A percentile compares a stretch with the other conserved stretches of the same genome.
Evolutionary conservation across 1,140 invertebrate genomes (phyloP).

Genomic region (Campoletis sonorensis): DNA sequence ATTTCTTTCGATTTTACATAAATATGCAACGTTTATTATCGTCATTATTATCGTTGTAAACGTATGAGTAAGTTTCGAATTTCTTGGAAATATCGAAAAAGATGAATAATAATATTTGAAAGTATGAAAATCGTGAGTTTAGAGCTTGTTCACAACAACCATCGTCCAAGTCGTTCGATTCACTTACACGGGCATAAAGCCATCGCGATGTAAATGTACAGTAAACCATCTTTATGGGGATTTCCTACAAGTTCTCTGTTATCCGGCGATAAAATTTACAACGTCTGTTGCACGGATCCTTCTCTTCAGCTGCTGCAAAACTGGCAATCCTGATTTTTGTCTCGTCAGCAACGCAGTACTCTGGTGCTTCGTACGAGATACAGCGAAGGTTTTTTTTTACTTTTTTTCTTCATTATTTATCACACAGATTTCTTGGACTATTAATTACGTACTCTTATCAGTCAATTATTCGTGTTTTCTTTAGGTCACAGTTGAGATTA

Average conservation of each 20-base stretch:
- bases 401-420: no score
- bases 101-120: neutral
- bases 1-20: neutral
- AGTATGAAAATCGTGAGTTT: neutral
- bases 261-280: constrained; percentile 71
- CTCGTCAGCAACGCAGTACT: neutral
- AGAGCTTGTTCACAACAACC: neutral
- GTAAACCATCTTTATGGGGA: constrained; percentile 67
- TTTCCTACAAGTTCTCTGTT: constrained; percentile 67
- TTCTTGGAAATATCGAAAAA: neutral
- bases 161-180: constrained; percentile 59
- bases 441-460: no score
- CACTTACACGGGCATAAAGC: constrained; percentile 56
- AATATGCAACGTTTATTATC: neutral
- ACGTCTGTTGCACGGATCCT: constrained; percentile 56
- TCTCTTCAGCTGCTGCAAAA: constrained; percentile 33
- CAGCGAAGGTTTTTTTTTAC: no score
- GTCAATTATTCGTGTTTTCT: no score
- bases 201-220: constrained; percentile 67
- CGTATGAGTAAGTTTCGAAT: no score
- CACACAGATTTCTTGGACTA: no score
- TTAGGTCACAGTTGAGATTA: no score
- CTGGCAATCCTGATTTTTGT: neutral
- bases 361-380: neutral
- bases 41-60: neutral